phyloP scores from a whole-genome alignment of 2,797 vertebrate species.

The Lutjanus campechanus region DNA sequence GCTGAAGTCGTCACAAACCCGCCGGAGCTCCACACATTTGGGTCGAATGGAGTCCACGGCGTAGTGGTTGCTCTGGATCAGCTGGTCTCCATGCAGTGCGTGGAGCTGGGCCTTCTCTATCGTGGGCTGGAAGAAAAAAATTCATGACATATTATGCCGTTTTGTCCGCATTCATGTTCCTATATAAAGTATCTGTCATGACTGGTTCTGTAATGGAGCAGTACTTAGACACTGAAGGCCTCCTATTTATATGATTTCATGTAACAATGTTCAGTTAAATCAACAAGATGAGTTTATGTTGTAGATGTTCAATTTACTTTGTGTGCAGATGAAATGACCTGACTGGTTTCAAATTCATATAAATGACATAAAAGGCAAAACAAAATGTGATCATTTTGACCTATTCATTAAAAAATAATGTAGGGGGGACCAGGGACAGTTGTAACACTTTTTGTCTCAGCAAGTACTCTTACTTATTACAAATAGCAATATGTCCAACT shows the following conservation, averaged over 20 bases:
- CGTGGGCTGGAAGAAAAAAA: constrained; percentile 79
- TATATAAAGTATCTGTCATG: neutral
- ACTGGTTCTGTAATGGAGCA: neutral
- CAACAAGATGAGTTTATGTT: neutral
- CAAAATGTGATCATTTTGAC: no score
- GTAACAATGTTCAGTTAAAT: neutral
- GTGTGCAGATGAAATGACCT: neutral
- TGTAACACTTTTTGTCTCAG: no score
- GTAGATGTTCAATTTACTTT: neutral
- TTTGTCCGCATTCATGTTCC: no score
- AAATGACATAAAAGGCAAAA: no score
- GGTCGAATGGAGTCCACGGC: constrained; percentile 94
- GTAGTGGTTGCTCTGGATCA: constrained; percentile 96
- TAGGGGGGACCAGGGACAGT: no score
- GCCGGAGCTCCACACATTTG: constrained; percentile 93
- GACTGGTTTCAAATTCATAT: no score
- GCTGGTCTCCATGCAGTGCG: constrained; percentile 92
- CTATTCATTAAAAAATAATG: no score
- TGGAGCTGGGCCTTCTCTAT: constrained; percentile 93
- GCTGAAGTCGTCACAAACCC: constrained; percentile 93
- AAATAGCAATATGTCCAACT: no score
- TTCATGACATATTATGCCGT: neutral
- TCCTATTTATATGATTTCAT: neutral
- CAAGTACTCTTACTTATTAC: no score
- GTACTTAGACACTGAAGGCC: no score